Conservation (phyloP, 2,113 vertebrate species). For the Rhinopithecus roxellana region DNA sequence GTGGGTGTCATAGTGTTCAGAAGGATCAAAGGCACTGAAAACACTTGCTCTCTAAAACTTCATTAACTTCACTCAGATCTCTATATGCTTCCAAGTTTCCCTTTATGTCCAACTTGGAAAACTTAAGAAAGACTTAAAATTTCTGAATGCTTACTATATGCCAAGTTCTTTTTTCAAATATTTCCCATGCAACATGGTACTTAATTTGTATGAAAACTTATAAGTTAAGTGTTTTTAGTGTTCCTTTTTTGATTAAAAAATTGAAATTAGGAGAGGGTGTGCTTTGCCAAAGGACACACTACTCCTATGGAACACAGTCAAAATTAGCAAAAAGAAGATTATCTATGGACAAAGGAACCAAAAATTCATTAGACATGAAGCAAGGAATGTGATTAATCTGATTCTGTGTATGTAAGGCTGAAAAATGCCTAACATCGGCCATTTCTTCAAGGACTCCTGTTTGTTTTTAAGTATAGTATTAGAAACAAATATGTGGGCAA, state of each 20-base stretch:
- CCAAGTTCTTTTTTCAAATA: neutral
- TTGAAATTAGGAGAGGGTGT: neutral
- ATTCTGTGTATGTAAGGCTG: neutral
- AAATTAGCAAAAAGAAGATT: neutral
- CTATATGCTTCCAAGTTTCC: neutral
- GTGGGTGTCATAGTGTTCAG: neutral
- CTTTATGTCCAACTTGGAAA: neutral
- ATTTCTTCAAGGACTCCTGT: neutral
- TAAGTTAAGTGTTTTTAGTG: neutral
- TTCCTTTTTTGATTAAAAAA: neutral
- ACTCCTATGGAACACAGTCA: neutral
- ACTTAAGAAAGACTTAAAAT: neutral
- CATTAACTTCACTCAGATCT: neutral
- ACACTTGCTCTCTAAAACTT: neutral
- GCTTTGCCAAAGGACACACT: neutral
- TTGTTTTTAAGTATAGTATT: neutral
- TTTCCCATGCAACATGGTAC: neutral
- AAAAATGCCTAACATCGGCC: neutral
- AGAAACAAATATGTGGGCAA: neutral
- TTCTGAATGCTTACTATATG: neutral
- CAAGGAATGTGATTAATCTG: neutral
- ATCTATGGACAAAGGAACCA: neutral
- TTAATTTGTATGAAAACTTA: neutral
- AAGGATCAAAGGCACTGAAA: neutral
- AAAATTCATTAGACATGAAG: neutral